Conservation (phyloP, 2,797 vertebrate genomes). For the Monodelphis domestica region DNA sequence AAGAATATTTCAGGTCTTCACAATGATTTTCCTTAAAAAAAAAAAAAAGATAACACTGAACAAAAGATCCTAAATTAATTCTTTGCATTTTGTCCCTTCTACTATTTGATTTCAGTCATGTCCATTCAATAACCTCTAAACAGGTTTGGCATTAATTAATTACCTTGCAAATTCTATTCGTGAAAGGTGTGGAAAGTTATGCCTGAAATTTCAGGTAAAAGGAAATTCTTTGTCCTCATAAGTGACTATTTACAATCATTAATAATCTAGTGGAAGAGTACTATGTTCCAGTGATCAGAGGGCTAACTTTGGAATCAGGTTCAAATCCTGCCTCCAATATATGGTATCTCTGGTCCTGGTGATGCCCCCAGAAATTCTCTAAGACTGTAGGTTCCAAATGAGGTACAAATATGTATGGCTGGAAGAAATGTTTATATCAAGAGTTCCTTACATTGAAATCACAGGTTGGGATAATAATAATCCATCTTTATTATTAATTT, state of each 20-base stretch:
- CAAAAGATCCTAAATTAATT: background rate
- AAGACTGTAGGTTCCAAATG: background rate
- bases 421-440: background rate
- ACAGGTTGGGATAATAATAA: background rate
- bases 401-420: background rate
- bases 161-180: background rate
- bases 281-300: background rate
- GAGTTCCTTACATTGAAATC: background rate
- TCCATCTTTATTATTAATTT: background rate
- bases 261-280: background rate
- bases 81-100: background rate
- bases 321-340: background rate
- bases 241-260: background rate
- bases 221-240: background rate
- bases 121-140: background rate
- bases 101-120: background rate
- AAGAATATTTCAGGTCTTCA: slow-evolving; percentile 26
- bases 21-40: slow-evolving; percentile 28
- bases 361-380: background rate
- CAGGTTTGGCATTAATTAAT: background rate
- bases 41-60: background rate
- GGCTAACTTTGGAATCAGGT: background rate
- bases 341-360: background rate
- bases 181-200: slow-evolving; percentile 19
- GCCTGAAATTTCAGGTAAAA: slow-evolving; percentile 18